Conservation (phyloP, 2,888 invertebrate species). For the Caenorhabditis sp. region DNA sequence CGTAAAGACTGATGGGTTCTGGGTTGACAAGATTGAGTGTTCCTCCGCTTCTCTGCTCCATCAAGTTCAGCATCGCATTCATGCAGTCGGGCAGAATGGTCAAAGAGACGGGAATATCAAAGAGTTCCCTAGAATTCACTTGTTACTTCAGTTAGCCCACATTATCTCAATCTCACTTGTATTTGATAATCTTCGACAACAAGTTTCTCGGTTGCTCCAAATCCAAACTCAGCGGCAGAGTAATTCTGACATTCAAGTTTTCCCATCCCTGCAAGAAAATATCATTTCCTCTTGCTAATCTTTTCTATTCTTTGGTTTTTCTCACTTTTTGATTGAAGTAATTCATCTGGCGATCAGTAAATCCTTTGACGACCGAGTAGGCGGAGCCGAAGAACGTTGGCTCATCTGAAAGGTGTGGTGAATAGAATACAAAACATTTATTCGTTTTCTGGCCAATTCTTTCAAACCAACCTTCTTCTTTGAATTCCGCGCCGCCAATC, state of each 20-base stretch:
- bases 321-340: conserved; percentile 67
- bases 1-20: conserved; percentile 78
- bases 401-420: conserved; percentile 69
- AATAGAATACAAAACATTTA: no score
- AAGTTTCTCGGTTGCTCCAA: conserved; percentile 79
- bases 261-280: conserved; percentile 68
- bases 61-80: conserved; percentile 76
- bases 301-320: neutral
- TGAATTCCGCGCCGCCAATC: conserved; percentile 78
- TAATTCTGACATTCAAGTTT: conserved; percentile 81
- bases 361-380: conserved; percentile 82
- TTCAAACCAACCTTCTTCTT: conserved; percentile 75
- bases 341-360: conserved; percentile 78
- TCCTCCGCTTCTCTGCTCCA: conserved; percentile 79
- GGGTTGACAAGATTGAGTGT: conserved; percentile 81
- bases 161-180: conserved; percentile 69
- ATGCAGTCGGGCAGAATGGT: conserved; percentile 81
- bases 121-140: conserved; percentile 74
- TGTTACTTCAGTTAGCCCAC: neutral
- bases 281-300: neutral
- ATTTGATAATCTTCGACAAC: conserved; percentile 79
- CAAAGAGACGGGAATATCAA: conserved; percentile 82
- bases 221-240: conserved; percentile 79
- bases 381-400: conserved; percentile 82
- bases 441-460: neutral